These are phyloP conservation scores for Drosophila sordidula DNA, from an alignment of 2,888 invertebrate genomes.

Conservation along the genomic window DNA sequence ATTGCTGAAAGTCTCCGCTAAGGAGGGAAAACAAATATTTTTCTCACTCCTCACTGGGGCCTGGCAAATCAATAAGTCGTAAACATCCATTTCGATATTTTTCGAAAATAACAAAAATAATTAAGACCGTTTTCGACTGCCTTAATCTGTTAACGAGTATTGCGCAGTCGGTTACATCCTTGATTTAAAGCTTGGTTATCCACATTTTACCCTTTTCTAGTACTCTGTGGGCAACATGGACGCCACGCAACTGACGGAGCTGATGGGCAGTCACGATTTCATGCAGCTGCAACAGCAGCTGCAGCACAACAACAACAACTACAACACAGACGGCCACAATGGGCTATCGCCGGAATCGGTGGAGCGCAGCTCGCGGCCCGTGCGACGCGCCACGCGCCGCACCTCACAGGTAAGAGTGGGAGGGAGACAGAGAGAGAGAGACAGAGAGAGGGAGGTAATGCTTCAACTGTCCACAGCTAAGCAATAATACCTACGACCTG, in stretches of 20 bases:
- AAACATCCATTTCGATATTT: no score
- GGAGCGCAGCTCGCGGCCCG: conserved; percentile 81
- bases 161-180: no score
- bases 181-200: no score
- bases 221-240: conserved; percentile 62
- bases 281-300: conserved; percentile 77
- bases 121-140: no score
- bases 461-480: conserved; percentile 63
- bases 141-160: no score
- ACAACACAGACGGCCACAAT: conserved; percentile 71
- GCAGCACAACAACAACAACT: conserved; percentile 75
- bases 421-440: no score
- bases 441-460: not conserved
- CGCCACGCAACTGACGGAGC: conserved; percentile 75
- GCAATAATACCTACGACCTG: conserved; percentile 84
- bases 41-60: no score
- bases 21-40: no score
- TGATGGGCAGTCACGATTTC: conserved; percentile 78
- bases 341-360: conserved; percentile 75
- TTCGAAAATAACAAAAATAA: no score
- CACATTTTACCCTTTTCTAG: conserved; percentile 11
- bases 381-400: conserved; percentile 81
- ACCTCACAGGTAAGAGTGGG: conserved; percentile 79
- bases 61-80: no score
- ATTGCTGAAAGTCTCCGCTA: no score